phyloP scores from a whole-genome alignment of 2,113 vertebrate genomes.

The Camelus bactrianus region DNA sequence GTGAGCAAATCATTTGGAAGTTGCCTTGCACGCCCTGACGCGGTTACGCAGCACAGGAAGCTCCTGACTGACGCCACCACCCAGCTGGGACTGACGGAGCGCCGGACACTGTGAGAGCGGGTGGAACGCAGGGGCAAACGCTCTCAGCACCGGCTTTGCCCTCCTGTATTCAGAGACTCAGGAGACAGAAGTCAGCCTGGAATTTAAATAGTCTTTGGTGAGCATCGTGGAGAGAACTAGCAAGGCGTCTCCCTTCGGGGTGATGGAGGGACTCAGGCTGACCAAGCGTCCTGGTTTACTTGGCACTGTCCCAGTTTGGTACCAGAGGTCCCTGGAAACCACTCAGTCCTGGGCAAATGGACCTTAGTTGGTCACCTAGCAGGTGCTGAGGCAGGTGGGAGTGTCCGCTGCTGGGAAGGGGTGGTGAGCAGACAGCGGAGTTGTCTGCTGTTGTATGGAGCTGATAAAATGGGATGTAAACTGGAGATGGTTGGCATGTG shows the following conservation, averaged over 20 bases:
- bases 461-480: not conserved
- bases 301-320: not conserved
- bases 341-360: too few species aligned
- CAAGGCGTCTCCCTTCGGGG: fast-evolving
- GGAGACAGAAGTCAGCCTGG: not conserved
- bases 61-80: fast-evolving
- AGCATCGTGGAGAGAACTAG: fast-evolving
- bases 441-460: not conserved
- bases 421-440: not conserved
- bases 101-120: fast-evolving
- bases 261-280: not conserved
- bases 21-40: not conserved
- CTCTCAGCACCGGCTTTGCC: not conserved
- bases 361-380: not conserved
- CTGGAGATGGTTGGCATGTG: not conserved
- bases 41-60: fast-evolving
- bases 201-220: fast-evolving
- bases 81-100: fast-evolving
- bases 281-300: not conserved
- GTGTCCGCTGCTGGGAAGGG: not conserved
- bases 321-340: not conserved
- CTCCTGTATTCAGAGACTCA: not conserved
- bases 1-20: not conserved
- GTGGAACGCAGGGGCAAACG: not conserved
- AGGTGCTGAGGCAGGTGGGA: not conserved